These are phyloP conservation scores for Platycercus adscitus DNA, from an alignment of 2,113 vertebrate genomes.

Conservation along the genomic window DNA sequence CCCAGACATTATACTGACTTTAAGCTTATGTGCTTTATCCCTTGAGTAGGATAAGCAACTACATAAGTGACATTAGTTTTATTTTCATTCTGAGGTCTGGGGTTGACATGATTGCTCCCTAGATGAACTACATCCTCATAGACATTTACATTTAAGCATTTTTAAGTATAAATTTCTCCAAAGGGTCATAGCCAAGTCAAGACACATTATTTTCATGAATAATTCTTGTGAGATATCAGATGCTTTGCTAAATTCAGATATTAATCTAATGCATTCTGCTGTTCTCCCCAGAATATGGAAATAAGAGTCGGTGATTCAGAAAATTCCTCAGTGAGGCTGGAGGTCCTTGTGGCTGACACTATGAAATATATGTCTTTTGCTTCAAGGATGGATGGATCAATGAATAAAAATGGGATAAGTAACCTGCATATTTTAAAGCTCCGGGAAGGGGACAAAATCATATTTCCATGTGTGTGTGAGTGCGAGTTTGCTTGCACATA, in stretches of 20 bases:
- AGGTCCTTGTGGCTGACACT: conserved; percentile 35
- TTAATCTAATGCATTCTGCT: conserved; percentile 54
- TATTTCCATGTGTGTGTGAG: not conserved
- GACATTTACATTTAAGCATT: conserved; percentile 18
- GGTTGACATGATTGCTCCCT: not conserved
- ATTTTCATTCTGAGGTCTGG: not conserved
- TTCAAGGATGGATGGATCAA: conserved; percentile 21
- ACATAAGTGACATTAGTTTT: conserved; percentile 27
- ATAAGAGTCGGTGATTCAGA: conserved; percentile 48
- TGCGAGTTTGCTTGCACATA: not conserved
- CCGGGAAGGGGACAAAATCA: not conserved
- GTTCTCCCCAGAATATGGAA: conserved; percentile 33
- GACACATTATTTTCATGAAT: conserved; percentile 56
- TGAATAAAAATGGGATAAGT: conserved; percentile 46
- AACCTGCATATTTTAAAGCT: not conserved
- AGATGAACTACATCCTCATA: not conserved
- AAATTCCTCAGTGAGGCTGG: conserved; percentile 29
- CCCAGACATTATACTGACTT: not conserved
- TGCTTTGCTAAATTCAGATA: conserved; percentile 42
- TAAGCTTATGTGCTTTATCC: not conserved
- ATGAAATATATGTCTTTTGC: conserved; percentile 26
- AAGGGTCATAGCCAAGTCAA: conserved; percentile 36
- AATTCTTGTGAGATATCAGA: conserved; percentile 51
- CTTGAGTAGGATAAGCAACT: not conserved
- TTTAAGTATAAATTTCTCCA: conserved; percentile 19